These are phyloP conservation scores for Platycercus adscitus DNA, from an alignment of 2,113 vertebrate genomes.

Conservation along the genomic window DNA sequence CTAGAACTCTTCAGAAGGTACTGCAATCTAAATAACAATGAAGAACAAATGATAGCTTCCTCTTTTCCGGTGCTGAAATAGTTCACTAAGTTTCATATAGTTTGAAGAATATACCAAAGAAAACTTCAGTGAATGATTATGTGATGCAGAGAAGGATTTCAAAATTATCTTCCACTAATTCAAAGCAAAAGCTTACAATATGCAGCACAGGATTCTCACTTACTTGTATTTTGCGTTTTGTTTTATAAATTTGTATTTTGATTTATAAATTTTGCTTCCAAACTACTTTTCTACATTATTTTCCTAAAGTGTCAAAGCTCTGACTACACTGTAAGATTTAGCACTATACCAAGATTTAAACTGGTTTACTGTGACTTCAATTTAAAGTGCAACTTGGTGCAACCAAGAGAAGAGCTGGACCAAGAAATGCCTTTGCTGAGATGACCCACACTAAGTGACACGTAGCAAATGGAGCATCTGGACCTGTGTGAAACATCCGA, in stretches of 20 bases:
- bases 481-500: background rate
- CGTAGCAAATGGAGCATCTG: background rate
- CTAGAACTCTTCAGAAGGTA: background rate
- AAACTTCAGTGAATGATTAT: background rate
- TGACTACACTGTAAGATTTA: background rate
- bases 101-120: background rate
- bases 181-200: background rate
- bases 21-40: background rate
- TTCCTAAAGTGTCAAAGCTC: background rate
- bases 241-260: background rate
- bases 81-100: background rate
- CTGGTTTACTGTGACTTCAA: background rate
- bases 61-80: background rate
- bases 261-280: background rate
- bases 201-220: background rate
- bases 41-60: background rate
- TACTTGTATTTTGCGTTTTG: background rate
- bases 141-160: background rate
- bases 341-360: background rate
- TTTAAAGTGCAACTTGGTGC: background rate
- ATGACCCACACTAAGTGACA: background rate
- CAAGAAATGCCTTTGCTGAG: background rate
- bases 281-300: background rate
- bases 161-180: background rate
- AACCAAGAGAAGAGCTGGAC: background rate